phyloP scores from a whole-genome alignment of 2,113 vertebrate species.

The Podarcis raffonei region DNA sequence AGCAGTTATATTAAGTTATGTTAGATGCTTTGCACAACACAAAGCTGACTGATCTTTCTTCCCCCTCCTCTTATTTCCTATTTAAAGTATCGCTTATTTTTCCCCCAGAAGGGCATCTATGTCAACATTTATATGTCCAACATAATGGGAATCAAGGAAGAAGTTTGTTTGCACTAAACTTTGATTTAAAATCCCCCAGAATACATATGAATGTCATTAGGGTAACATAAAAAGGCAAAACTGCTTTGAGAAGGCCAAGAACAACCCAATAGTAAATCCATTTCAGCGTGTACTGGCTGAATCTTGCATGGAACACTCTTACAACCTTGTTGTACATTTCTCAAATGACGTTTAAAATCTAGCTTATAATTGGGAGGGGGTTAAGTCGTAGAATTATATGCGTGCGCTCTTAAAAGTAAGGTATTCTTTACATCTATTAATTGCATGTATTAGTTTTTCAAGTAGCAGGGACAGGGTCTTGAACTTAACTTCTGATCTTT shows the following conservation, averaged over 20 bases:
- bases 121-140: not conserved
- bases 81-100: not conserved
- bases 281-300: not conserved
- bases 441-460: not conserved
- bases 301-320: not conserved
- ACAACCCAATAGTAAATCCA: not conserved
- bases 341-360: not conserved
- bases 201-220: not conserved
- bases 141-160: not conserved
- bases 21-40: not conserved
- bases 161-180: too few relatives aligned
- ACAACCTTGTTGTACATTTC: not conserved
- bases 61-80: not conserved
- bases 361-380: not conserved
- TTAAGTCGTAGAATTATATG: not conserved
- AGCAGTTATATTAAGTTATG: not conserved
- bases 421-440: not conserved
- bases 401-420: not conserved
- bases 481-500: not conserved
- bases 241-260: not conserved
- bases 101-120: not conserved
- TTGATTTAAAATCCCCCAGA: not conserved
- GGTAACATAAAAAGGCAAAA: not conserved
- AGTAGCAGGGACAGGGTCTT: not conserved
- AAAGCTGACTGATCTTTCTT: not conserved